Base-by-base conservation (phyloP, 2,888 invertebrate genomes). In the Cabera pusaria region DNA sequence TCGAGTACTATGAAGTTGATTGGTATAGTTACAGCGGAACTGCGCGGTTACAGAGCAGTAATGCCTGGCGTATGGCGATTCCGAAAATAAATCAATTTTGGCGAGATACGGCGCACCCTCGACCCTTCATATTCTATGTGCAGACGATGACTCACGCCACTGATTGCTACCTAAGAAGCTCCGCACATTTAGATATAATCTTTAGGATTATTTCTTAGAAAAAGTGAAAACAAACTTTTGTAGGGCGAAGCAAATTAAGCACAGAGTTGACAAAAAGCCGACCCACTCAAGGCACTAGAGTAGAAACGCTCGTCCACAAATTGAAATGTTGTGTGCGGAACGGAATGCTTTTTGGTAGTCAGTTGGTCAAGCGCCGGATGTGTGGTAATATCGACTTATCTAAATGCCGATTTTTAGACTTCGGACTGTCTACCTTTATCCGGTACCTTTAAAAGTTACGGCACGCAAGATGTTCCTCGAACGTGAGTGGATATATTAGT, bases 271-370 rank as follows among this genome's bases (percentile, higher is more conserved):
- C 82, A 83, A 83, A 82, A 81, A 78, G 66, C 44, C 52, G 54
- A 53, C 39, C 46, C 50, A 56, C 59, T 59, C 48, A 49, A 57
- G 49, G 43, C 14, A 11, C n/a, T n/a, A n/a, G n/a, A 14, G 14
- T 44, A 48, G 60, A 64, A 59, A 68, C 59, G 60, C 59, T 67
- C 60, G 50, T 61, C 34, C 35, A 61, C 62, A 74, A 84, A 83
- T 84, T 72, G 72, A 72, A 78, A 73, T 75, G 60, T 77, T 72
- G 74, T 82, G 76, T 79, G 81, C 77, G 81, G 80, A 84, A 82
- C 85, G 83, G 81, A 81, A 81, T 78, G 72, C 75, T 74, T 76
- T 72, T 74, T 70, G 58, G 58, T 67, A 53, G 58, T 63, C 63
- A 70, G 69, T 75, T 75, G 81, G 75, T 68, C 77, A 71, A 82